Evolutionary conservation across 2,888 invertebrate species (phyloP).

Genomic region (Cryptus armator): DNA sequence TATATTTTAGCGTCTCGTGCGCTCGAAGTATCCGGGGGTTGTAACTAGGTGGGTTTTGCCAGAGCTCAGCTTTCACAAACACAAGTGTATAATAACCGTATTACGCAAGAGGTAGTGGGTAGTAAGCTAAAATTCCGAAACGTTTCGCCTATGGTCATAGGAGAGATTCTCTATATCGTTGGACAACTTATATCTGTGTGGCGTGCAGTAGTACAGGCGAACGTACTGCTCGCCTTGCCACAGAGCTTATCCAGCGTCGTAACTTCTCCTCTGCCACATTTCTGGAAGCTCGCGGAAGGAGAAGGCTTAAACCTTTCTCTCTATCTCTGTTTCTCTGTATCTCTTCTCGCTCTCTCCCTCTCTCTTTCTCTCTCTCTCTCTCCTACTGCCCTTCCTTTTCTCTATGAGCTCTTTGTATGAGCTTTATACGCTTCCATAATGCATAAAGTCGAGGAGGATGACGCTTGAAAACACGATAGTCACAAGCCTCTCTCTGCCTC

Average conservation of each 20-base stretch:
- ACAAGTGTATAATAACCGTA: neutral
- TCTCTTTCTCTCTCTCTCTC: constrained; percentile 10
- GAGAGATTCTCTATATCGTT: neutral
- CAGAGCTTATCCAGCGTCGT: constrained; percentile 67
- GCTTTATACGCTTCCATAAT: constrained; percentile 50
- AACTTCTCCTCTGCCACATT: constrained; percentile 68
- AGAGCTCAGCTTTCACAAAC: constrained; percentile 6
- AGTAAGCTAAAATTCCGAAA: constrained; percentile 44
- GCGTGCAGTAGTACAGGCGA: constrained; percentile 58
- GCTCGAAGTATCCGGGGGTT: too few species aligned
- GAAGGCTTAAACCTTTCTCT: constrained; percentile 63
- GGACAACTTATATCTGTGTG: constrained; percentile 31
- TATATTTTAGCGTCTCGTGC: too few species aligned
- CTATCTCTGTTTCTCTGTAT: constrained; percentile 49
- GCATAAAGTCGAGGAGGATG: constrained; percentile 54
- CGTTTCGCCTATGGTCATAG: neutral
- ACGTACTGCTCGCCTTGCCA: constrained; percentile 56
- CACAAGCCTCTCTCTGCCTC: neutral
- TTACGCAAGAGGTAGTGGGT: constrained; percentile 1
- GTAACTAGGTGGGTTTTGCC: neutral
- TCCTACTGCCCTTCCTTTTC: neutral
- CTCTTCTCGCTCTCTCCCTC: constrained; percentile 1
- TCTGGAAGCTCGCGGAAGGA: constrained; percentile 52
- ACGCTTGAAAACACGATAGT: constrained; percentile 33
- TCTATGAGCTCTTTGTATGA: constrained; percentile 43